phyloP scores from a whole-genome alignment of 2,888 invertebrate genomes.

The Spodoptera littoralis region DNA sequence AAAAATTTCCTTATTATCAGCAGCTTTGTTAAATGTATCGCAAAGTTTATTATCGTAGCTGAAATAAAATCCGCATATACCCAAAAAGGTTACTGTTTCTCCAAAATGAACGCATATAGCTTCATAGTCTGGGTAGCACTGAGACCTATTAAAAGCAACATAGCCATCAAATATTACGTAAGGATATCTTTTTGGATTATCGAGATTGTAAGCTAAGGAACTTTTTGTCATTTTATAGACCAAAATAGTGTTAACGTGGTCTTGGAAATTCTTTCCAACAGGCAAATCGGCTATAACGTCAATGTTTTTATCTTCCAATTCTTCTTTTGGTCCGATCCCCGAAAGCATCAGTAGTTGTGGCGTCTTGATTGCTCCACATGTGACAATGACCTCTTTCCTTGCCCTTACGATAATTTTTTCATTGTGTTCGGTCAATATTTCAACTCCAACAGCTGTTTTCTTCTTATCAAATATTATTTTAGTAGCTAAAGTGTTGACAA shows the following conservation, averaged over 20 bases:
- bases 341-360: conserved; percentile 84
- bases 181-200: conserved; percentile 19
- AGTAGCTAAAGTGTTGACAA: conserved; percentile 81
- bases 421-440: conserved; percentile 65
- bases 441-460: conserved; percentile 79
- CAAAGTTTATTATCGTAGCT: conserved; percentile 24
- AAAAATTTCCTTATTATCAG: conserved; percentile 45
- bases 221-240: conserved; percentile 51
- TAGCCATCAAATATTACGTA: conserved; percentile 27
- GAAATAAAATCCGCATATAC: conserved; percentile 25
- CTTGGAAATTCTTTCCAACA: conserved; percentile 82
- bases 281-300: conserved; percentile 72
- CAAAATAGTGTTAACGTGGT: conserved; percentile 72
- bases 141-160: conserved; percentile 25
- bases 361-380: conserved; percentile 80
- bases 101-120: conserved; percentile 20
- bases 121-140: conserved; percentile 35
- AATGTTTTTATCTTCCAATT: conserved; percentile 71
- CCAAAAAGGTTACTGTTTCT: conserved; percentile 15
- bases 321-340: conserved; percentile 79
- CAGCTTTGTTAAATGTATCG: conserved; percentile 12
- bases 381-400: conserved; percentile 81
- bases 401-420: conserved; percentile 61
- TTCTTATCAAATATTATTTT: conserved; percentile 83
- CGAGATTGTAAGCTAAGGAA: background rate